phyloP scores from a whole-genome alignment of 2,797 vertebrate genomes.

The Chelonia mydas region DNA sequence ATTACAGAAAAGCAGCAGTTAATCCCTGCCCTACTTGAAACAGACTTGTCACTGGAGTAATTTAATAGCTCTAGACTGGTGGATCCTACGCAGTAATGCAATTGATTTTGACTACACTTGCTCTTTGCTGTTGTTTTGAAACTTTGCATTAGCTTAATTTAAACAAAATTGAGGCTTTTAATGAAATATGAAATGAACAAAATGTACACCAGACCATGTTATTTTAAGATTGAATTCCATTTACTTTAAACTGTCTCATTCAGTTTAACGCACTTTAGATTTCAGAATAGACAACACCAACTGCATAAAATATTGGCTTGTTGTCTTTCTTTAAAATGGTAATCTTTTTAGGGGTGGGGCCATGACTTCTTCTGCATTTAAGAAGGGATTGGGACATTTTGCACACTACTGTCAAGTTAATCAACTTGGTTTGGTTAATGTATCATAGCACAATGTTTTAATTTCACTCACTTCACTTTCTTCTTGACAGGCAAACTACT shows the following conservation, averaged over 20 bases:
- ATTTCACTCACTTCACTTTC: neutral
- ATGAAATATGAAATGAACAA: neutral
- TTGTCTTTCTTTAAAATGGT: neutral
- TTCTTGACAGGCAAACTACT: neutral
- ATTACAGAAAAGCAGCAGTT: neutral
- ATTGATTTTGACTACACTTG: neutral
- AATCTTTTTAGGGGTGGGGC: neutral
- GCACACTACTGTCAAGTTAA: neutral
- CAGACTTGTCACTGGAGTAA: neutral
- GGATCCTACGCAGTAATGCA: neutral
- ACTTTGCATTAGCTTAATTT: neutral
- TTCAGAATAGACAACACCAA: neutral
- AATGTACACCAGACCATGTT: neutral
- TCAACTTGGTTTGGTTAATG: neutral
- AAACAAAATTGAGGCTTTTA: neutral
- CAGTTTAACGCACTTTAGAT: neutral
- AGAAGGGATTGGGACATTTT: neutral
- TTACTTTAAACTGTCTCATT: neutral
- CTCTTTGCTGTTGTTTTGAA: neutral
- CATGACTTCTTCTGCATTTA: neutral
- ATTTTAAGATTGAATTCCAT: neutral
- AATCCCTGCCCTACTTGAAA: neutral
- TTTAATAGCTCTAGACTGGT: neutral
- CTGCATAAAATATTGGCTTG: neutral
- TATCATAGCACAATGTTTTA: rapidly evolving